Evolutionary conservation across 2,797 vertebrate species (phyloP).

Genomic region (Protosalanx chinensis): DNA sequence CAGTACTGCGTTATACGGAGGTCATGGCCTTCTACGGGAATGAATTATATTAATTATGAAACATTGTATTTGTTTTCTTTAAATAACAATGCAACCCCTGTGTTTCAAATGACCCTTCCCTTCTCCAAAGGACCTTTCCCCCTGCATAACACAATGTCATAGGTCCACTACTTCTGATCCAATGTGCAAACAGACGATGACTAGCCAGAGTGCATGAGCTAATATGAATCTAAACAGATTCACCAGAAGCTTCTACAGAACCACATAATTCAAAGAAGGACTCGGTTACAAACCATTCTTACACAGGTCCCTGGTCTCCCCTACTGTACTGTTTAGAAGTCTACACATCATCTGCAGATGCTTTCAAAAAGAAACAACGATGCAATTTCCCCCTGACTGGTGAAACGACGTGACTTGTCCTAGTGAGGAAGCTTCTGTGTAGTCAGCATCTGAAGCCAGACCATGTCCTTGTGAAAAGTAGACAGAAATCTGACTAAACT

Average conservation of each 20-base stretch:
- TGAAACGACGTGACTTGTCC: slow-evolving; percentile 59
- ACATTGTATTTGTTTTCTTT: not conserved
- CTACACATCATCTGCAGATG: slow-evolving; percentile 66
- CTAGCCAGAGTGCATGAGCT: slow-evolving; percentile 4
- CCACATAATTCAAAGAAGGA: slow-evolving; percentile 19
- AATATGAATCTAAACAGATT: not conserved
- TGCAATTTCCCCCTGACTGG: slow-evolving; percentile 32
- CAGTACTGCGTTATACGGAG: not conserved
- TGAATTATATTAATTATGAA: not conserved
- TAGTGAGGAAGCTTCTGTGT: slow-evolving; percentile 52
- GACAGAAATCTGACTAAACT: slow-evolving; percentile 69
- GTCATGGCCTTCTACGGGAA: not conserved
- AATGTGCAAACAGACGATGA: not conserved
- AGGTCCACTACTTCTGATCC: not conserved
- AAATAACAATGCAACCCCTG: not conserved
- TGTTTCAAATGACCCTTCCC: not conserved
- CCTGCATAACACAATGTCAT: not conserved
- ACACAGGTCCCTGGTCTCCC: slow-evolving; percentile 67
- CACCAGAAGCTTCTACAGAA: not conserved
- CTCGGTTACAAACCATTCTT: slow-evolving; percentile 38
- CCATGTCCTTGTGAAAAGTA: slow-evolving; percentile 74
- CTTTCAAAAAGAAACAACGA: slow-evolving; percentile 59
- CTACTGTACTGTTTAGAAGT: slow-evolving; percentile 65
- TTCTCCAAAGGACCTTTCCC: not conserved
- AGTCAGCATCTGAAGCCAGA: slow-evolving; percentile 65